These are phyloP conservation scores for Bradysia coprophila DNA, from an alignment of 1,140 invertebrate species.

Conservation along the genomic window DNA sequence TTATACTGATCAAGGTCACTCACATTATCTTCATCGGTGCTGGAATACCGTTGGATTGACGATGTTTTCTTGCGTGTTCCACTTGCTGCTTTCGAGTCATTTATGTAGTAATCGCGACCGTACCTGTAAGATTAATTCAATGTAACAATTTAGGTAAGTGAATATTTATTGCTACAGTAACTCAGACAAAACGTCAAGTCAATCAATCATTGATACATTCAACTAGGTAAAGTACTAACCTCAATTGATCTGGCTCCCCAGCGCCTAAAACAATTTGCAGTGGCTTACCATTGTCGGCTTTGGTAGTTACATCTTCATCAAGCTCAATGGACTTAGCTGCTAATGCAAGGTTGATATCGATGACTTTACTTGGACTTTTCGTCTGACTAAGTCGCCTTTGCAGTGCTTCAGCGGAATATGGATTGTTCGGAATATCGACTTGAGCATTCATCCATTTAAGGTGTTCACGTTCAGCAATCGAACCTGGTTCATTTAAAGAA, in stretches of 20 bases:
- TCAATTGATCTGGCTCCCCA: not conserved
- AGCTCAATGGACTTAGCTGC: not conserved
- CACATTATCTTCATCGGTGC: not conserved
- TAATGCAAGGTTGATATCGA: not conserved
- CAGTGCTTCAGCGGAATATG: conserved; percentile 1
- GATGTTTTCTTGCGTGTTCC: not conserved
- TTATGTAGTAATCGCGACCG: conserved; percentile 1
- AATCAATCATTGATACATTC: not conserved
- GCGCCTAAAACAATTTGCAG: not conserved
- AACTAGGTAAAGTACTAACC: not conserved
- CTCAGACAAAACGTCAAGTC: not conserved
- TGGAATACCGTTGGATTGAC: not conserved
- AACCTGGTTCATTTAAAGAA: not conserved
- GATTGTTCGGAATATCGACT: not conserved
- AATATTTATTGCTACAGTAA: not conserved
- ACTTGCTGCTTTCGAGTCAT: not conserved
- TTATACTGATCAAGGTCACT: not conserved
- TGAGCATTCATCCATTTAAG: not conserved
- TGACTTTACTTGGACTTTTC: not conserved
- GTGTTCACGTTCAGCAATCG: conserved; percentile 1
- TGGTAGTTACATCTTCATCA: not conserved
- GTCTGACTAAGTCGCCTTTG: not conserved
- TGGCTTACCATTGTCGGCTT: not conserved
- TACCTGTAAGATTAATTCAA: not conserved
- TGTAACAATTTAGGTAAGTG: not conserved